These are phyloP conservation scores for Pangasius djambal DNA, from an alignment of 2,797 vertebrate genomes.

Conservation along the genomic window DNA sequence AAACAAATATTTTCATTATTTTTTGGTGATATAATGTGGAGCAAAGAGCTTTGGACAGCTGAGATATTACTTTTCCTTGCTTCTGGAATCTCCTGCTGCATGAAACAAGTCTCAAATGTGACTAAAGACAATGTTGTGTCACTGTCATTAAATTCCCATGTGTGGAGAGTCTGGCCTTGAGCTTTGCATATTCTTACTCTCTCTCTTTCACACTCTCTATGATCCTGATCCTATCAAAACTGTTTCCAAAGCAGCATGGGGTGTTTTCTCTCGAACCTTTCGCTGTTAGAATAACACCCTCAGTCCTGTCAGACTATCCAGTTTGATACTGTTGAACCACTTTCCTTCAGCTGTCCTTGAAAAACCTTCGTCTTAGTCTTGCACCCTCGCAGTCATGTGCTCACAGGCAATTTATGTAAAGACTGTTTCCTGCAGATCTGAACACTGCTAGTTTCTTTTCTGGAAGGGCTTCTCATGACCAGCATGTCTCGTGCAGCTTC, in stretches of 20 bases:
- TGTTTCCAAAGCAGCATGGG: conserved; percentile 22
- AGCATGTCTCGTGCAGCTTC: background rate
- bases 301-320: conserved; percentile 30
- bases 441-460: background rate
- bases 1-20: background rate
- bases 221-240: conserved; percentile 24
- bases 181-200: conserved; percentile 1
- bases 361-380: conserved; percentile 21
- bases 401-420: conserved; percentile 18
- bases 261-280: conserved; percentile 14
- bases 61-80: conserved; percentile 37
- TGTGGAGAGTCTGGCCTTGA: background rate
- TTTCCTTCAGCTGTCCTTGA: conserved; percentile 21
- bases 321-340: conserved; percentile 43
- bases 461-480: background rate
- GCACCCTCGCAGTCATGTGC: conserved; percentile 21
- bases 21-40: background rate
- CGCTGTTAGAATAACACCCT: background rate
- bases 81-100: conserved; percentile 18
- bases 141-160: conserved; percentile 19
- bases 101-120: conserved; percentile 26
- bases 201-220: background rate
- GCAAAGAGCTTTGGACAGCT: conserved; percentile 11
- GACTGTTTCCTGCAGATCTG: background rate
- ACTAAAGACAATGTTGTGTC: background rate